These are phyloP conservation scores for Drosophila parvula DNA, from an alignment of 1,140 invertebrate genomes.

Conservation along the genomic window DNA sequence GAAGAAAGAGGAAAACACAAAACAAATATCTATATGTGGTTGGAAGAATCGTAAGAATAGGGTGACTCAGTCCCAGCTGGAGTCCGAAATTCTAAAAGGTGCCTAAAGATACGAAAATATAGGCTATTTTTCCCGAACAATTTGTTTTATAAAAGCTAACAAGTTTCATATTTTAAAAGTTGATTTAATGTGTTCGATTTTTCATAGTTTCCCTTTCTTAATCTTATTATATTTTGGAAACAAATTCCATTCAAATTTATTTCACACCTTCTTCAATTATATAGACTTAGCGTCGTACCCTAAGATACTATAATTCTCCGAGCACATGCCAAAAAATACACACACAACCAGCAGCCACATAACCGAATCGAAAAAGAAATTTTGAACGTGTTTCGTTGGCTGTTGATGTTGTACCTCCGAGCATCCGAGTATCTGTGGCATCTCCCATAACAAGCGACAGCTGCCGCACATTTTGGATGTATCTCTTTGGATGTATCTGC, in stretches of 20 bases:
- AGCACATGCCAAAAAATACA: conserved; percentile 47
- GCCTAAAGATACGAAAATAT: neutral
- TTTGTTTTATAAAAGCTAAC: too few species aligned
- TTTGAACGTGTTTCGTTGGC: conserved; percentile 49
- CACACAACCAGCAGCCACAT: conserved; percentile 10
- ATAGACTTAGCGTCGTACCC: conserved; percentile 19
- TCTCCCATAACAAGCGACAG: conserved; percentile 51
- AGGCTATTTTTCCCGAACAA: neutral
- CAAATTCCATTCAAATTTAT: neutral
- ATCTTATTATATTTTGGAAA: neutral
- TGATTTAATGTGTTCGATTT: neutral
- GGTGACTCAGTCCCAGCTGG: conserved; percentile 36
- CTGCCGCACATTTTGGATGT: conserved; percentile 69
- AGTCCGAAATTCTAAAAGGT: neutral
- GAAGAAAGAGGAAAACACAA: conserved; percentile 49
- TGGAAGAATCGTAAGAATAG: conserved; percentile 30
- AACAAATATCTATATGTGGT: conserved; percentile 37
- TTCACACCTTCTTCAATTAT: conserved; percentile 23
- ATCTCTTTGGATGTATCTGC: conserved; percentile 63
- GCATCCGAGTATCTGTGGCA: conserved; percentile 23
- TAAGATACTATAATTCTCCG: conserved; percentile 28
- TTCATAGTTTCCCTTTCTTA: neutral
- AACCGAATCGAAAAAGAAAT: conserved; percentile 42
- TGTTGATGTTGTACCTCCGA: conserved; percentile 16
- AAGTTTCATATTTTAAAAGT: too few species aligned